Base-by-base conservation (phyloP, 2,888 invertebrate species). In the Tinea trinotella region DNA sequence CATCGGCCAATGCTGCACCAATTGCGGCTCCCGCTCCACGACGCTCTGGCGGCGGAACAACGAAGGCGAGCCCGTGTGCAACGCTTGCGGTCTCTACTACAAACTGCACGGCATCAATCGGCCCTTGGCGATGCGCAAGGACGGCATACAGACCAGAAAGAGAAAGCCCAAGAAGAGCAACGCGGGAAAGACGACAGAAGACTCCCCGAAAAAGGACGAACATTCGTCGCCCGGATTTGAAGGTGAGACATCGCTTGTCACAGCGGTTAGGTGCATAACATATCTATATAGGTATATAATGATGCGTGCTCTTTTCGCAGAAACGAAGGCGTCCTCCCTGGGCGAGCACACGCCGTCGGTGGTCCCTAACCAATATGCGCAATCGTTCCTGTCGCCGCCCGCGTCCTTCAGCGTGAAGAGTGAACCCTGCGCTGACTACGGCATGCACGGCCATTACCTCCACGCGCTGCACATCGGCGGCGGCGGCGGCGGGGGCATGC, bases 61-160 rank as follows among this genome's bases (percentile, higher is more conserved):
- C 83, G 96, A 97, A 71, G 99, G 99, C 49, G 98, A 99, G 79
- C 98, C 99, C 0, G 99, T 99, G 40, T 99, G 99, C 88, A 98
- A 99, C 87, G 98, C 98, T 10, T 98, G 98, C 76, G 98, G 98
- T 0, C 90, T 98, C 53, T 98, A 98, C 87, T 98, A 93, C 86
- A 98, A 98, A 79, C 88, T 98, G 60, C 98, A 98, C 79, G 95
- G 95, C 58, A 95, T 97, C 55, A 95, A 95, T 80, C 81, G 86
- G 82, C 98, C 98, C 1, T 74, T 96, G 66, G 95, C 97, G 15
- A 98, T 98, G 97, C 91, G 97, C 61, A 98, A 98, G 74, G 97
- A 98, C 68, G 97, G 97, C 55, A 97, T 98, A 59, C 98, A 97
- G 80, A 98, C 98, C 40, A 88, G 98, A 61, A 98, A 98, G 76